Conservation (phyloP, 2,888 invertebrate species). For the Cordilura impudica region DNA sequence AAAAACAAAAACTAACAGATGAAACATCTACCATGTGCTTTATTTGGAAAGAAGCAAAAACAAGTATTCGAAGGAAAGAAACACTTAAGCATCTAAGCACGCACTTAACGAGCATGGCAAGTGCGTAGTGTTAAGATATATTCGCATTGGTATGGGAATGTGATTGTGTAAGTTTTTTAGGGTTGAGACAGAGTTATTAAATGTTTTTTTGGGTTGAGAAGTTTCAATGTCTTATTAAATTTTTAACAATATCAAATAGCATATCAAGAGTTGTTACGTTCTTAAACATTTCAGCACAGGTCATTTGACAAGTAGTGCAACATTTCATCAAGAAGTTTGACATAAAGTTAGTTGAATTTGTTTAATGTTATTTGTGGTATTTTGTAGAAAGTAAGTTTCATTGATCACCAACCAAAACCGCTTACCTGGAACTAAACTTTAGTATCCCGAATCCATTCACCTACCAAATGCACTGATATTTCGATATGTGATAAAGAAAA, state of each 20-base stretch:
- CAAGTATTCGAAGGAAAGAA: constrained; percentile 7
- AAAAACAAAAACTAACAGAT: neutral
- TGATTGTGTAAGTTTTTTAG: neutral
- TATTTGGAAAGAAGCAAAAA: neutral
- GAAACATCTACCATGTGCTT: neutral
- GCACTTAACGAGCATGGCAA: constrained; percentile 39
- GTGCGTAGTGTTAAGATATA: constrained; percentile 33
- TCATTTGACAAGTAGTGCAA: neutral
- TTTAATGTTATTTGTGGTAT: too few relatives aligned
- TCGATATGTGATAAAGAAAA: too few relatives aligned
- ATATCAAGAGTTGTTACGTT: neutral
- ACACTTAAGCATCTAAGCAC: constrained; percentile 47
- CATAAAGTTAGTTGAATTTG: too few relatives aligned
- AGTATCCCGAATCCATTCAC: too few relatives aligned
- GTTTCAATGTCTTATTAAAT: constrained; percentile 48
- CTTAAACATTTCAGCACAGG: neutral
- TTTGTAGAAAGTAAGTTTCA: too few relatives aligned
- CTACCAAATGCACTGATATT: too few relatives aligned
- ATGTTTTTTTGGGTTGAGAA: constrained; percentile 26
- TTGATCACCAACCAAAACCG: too few relatives aligned
- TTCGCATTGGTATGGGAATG: neutral
- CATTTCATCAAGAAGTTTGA: too few relatives aligned
- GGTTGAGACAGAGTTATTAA: constrained; percentile 2
- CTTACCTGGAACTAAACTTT: too few relatives aligned
- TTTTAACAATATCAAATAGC: constrained; percentile 41